Evolutionary conservation across 2,888 invertebrate species (phyloP).

Genomic region (Macaria liturata): DNA sequence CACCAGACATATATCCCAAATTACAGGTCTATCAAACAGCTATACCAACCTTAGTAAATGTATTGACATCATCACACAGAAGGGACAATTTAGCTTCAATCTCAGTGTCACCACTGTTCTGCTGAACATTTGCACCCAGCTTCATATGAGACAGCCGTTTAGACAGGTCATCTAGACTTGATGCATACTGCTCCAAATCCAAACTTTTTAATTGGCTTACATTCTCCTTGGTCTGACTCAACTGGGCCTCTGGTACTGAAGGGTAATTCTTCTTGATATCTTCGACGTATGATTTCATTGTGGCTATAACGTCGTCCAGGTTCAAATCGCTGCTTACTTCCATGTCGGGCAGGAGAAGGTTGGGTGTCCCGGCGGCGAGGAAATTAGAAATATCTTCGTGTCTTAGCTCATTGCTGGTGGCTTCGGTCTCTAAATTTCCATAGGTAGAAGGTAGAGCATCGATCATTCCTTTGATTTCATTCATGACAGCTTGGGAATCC

Average conservation of each 20-base stretch:
- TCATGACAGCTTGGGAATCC: conserved; percentile 65
- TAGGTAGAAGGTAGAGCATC: conserved; percentile 45
- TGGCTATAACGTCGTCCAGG: conserved; percentile 57
- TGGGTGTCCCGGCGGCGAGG: conserved; percentile 56
- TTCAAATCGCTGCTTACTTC: conserved; percentile 51
- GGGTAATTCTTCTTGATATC: conserved; percentile 56
- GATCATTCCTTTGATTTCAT: conserved; percentile 61
- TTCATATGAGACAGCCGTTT: conserved; percentile 63
- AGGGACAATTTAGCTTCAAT: conserved; percentile 61
- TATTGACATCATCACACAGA: conserved; percentile 63
- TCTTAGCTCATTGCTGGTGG: conserved; percentile 38
- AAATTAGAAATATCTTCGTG: conserved; percentile 59
- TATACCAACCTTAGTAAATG: conserved; percentile 62
- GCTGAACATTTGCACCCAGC: conserved; percentile 47
- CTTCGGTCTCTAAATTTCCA: conserved; percentile 25
- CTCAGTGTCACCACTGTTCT: conserved; percentile 50
- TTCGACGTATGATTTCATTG: conserved; percentile 63
- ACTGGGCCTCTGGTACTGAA: conserved; percentile 28
- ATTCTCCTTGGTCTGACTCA: conserved; percentile 20
- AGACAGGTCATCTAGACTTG: conserved; percentile 61
- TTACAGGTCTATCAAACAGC: too few relatives aligned
- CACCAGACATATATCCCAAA: too few relatives aligned
- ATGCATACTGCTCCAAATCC: conserved; percentile 60
- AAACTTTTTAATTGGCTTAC: conserved; percentile 42
- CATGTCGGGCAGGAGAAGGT: conserved; percentile 66